Conservation (phyloP, 30 jellyfish, hydroid and myxozoan genomes). For the Turritopsis rubra region DNA sequence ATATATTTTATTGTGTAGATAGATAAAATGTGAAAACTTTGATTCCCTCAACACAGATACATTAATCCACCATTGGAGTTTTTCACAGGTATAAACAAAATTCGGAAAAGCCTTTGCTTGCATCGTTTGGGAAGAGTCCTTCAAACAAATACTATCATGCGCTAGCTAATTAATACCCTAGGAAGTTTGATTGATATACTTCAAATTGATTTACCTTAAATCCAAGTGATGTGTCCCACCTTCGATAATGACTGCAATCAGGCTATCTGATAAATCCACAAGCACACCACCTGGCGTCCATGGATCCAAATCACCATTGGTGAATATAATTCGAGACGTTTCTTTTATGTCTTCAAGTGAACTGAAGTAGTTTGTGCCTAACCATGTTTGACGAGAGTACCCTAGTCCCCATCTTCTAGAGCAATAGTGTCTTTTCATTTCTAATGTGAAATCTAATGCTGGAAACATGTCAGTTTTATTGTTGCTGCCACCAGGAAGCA, state of each 20-base stretch:
- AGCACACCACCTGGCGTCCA: slow-evolving; percentile 99
- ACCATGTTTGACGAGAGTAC: slow-evolving; percentile 63
- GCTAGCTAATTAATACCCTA: no score
- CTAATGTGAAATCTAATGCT: slow-evolving; percentile 56
- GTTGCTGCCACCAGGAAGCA: slow-evolving; percentile 95
- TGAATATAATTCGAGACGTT: slow-evolving; percentile 76
- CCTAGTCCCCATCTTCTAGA: slow-evolving; percentile 64
- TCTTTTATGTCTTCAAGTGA: slow-evolving; percentile 60
- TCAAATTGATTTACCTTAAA: slow-evolving; percentile 44
- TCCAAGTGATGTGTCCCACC: slow-evolving; percentile 98
- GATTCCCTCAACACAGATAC: no score
- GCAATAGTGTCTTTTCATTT: slow-evolving; percentile 61
- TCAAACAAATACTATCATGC: no score
- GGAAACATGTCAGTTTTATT: slow-evolving; percentile 95
- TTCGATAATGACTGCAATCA: slow-evolving; percentile 56
- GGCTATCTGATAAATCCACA: slow-evolving; percentile 59
- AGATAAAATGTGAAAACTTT: no score
- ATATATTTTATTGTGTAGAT: no score
- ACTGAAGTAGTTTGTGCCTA: slow-evolving; percentile 69
- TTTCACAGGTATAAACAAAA: no score
- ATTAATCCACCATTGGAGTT: no score
- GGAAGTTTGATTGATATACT: no score
- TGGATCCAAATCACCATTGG: slow-evolving; percentile 96
- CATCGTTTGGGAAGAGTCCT: no score
- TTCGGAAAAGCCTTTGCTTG: no score